Evolutionary conservation across 2,888 invertebrate species (phyloP).

Genomic region (Nomada hirtipes): DNA sequence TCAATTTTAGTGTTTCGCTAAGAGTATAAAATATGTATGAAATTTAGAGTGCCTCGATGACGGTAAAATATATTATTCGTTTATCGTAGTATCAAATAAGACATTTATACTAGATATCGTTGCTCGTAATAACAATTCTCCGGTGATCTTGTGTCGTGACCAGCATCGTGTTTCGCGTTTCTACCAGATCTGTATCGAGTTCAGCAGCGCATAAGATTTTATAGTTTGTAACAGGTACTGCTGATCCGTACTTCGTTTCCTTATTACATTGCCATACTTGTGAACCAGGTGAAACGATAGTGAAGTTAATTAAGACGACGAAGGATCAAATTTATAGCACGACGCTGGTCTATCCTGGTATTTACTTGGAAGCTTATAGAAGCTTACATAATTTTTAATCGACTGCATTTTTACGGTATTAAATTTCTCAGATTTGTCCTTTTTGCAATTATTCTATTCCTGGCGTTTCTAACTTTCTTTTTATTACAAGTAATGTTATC

Average conservation of each 20-base stretch:
- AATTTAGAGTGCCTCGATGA: background rate
- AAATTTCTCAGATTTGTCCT: no score
- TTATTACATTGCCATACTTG: background rate
- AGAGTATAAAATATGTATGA: no score
- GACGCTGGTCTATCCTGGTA: background rate
- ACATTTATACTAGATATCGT: slow-evolving; percentile 1
- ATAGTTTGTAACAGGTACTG: background rate
- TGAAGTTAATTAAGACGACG: slow-evolving; percentile 1
- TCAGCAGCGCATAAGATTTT: slow-evolving; percentile 4
- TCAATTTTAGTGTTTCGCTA: no score
- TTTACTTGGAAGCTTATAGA: background rate
- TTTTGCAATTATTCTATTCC: no score
- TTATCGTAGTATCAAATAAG: background rate
- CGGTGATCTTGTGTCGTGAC: background rate
- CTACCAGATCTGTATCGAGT: slow-evolving; percentile 2
- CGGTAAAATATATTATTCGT: background rate
- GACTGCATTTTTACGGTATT: no score
- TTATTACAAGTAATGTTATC: no score
- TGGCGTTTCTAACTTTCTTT: no score
- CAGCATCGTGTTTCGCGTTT: background rate
- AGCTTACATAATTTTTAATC: no score
- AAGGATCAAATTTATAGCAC: background rate
- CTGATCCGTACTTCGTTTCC: background rate
- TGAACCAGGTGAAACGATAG: slow-evolving; percentile 1
- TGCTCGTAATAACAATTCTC: background rate